phyloP scores from a whole-genome alignment of 92 coral and sea anemone genomes.

The Muricea muricata region DNA sequence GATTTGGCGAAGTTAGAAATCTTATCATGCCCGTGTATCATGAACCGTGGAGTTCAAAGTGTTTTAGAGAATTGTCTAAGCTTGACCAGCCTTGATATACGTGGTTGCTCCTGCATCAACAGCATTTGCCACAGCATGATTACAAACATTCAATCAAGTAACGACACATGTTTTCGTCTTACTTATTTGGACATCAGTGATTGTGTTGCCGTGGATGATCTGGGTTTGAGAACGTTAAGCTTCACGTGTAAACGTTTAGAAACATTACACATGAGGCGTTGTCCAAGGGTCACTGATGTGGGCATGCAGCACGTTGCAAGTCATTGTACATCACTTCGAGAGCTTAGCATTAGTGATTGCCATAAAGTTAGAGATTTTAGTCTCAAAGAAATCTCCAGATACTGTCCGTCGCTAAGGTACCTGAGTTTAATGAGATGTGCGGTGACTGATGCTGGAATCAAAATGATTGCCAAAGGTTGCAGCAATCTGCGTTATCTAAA shows the following conservation, averaged over 20 bases:
- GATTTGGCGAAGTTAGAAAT: conserved; percentile 87
- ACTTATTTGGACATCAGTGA: conserved; percentile 90
- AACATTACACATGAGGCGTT: conserved; percentile 84
- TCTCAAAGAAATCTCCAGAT: conserved; percentile 84
- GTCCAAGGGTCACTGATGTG: conserved; percentile 90
- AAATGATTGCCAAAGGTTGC: conserved; percentile 93
- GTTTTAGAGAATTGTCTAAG: conserved; percentile 76
- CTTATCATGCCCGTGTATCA: conserved; percentile 87
- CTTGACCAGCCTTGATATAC: conserved; percentile 68
- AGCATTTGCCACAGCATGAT: conserved; percentile 77
- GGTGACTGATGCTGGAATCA: conserved; percentile 92
- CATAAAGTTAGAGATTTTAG: conserved; percentile 94
- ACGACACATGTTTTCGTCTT: conserved; percentile 75
- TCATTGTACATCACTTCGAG: conserved; percentile 80
- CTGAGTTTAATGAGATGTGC: conserved; percentile 96
- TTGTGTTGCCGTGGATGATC: conserved; percentile 98
- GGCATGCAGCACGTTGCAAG: conserved; percentile 92
- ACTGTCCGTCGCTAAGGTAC: conserved; percentile 79
- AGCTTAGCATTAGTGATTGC: conserved; percentile 96
- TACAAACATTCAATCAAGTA: conserved; percentile 82
- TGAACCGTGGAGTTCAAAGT: conserved; percentile 91
- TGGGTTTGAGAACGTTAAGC: conserved; percentile 86
- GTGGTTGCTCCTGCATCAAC: conserved; percentile 92
- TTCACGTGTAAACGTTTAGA: conserved; percentile 86
- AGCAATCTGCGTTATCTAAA: conserved; percentile 87